Conservation (phyloP, 2,113 vertebrate species). For the Rhinoderma darwinii region DNA sequence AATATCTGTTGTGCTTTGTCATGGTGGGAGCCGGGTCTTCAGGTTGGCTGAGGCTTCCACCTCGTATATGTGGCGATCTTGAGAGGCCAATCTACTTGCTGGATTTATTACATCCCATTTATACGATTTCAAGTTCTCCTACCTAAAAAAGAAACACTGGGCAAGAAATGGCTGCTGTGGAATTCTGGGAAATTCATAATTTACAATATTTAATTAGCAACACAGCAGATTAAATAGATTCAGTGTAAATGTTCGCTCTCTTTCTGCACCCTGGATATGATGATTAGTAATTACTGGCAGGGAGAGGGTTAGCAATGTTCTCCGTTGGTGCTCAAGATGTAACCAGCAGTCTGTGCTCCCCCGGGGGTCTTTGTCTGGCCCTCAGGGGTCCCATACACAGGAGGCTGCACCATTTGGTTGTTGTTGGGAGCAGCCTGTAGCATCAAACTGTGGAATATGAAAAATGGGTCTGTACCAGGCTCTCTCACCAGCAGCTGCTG, state of each 20-base stretch:
- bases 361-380: conserved; percentile 29
- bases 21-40: no score
- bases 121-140: no score
- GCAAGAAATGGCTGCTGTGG: neutral
- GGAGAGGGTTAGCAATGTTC: conserved; percentile 38
- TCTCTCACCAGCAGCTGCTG: conserved; percentile 57
- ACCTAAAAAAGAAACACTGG: neutral
- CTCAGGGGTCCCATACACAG: conserved; percentile 52
- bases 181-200: neutral
- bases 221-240: neutral
- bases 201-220: neutral
- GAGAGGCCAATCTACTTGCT: no score
- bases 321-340: conserved; percentile 47
- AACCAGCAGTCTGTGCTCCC: conserved; percentile 57
- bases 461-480: conserved; percentile 60
- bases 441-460: conserved; percentile 53
- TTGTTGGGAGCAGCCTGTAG: conserved; percentile 53
- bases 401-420: conserved; percentile 57
- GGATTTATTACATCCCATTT: no score
- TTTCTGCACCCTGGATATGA: neutral
- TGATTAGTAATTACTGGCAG: conserved; percentile 10
- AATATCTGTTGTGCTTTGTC: no score
- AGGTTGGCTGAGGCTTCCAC: neutral
- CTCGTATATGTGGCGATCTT: neutral
- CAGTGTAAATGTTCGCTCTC: neutral